Evolutionary conservation across 2,888 invertebrate genomes (phyloP), one percentile per base, ranked within the genome.

Genomic region (Cheilosia impressa): DNA sequence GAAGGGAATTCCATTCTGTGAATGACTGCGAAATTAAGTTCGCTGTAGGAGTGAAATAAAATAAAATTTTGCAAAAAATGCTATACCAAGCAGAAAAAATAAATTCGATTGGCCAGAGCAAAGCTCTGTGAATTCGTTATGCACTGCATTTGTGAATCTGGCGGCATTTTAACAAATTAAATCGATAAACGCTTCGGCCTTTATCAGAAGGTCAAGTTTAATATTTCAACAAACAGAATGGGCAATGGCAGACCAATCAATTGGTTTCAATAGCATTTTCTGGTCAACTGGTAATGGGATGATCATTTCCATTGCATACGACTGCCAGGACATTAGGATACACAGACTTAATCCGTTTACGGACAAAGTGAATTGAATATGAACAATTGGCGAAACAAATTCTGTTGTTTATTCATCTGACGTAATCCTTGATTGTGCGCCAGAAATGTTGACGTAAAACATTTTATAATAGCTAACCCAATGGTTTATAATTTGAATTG

Each of bases 241-340:
- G 24, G 3, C 24, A 34, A 13, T 27, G n/a, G 22, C 17, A 73
- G 57, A 58, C 41, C 10, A 50, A 45, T 65, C 3, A 13, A 38
- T 13, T 38, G 19, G 52, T 57, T 78, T 65, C 43, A 43, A 63
- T 69, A 41, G 43, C 47, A 52, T 72, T n/a, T 17, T 15, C 65
- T 24, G 43, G 47, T 43, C 9, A 50, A 22, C 50, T 50, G 52
- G 58, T 60, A 31, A 58, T 31, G 50, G 43, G 17, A 65, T 15
- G 24, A 4, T 27, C 53, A 53, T 17, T 53, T 53, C 4, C n/a
- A 22, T 52, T 38, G n/a, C 13, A 13, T 34, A 31, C 9, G 31
- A 31, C 34, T 43, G 22, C 5, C 24, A 24, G 27, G n/a, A 24
- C 3, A 17, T 43, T 60, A 24, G 24, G 27, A 24, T 9, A 3